Evolutionary conservation across 2,113 vertebrate genomes (phyloP).

Genomic region (Mustela nigripes): DNA sequence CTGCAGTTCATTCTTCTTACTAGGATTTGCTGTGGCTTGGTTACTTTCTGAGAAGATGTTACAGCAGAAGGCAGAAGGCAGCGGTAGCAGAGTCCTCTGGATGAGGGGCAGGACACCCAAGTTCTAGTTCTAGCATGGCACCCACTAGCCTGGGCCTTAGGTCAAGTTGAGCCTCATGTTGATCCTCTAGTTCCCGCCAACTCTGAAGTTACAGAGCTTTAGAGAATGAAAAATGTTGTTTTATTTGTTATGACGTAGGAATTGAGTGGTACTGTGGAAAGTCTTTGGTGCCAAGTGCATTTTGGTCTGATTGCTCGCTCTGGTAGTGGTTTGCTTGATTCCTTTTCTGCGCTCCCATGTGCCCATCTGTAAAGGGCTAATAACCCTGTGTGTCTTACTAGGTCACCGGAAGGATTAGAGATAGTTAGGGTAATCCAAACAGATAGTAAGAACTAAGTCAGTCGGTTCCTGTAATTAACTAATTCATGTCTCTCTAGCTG

Average conservation of each 20-base stretch:
- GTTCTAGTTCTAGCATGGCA: neutral
- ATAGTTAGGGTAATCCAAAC: neutral
- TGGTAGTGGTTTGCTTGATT: neutral
- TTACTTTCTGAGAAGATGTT: neutral
- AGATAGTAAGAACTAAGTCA: conserved; percentile 24
- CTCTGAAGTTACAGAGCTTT: neutral
- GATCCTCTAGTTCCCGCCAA: neutral
- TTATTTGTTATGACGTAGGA: neutral
- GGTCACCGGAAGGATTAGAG: neutral
- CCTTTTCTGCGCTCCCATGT: conserved; percentile 30
- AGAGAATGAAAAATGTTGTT: neutral
- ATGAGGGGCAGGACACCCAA: neutral
- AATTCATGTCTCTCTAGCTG: neutral
- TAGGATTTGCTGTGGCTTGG: neutral
- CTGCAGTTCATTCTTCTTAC: neutral
- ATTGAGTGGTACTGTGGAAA: neutral
- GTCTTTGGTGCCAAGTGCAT: neutral
- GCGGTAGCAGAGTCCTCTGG: neutral
- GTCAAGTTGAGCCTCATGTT: neutral
- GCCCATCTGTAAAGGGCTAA: neutral
- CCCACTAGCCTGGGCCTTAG: neutral
- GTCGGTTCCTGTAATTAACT: neutral
- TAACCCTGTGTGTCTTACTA: neutral
- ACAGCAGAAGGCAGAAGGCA: neutral
- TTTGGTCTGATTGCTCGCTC: neutral